Conservation (phyloP, 2,113 vertebrate genomes). For the Alligator mississippiensis region DNA sequence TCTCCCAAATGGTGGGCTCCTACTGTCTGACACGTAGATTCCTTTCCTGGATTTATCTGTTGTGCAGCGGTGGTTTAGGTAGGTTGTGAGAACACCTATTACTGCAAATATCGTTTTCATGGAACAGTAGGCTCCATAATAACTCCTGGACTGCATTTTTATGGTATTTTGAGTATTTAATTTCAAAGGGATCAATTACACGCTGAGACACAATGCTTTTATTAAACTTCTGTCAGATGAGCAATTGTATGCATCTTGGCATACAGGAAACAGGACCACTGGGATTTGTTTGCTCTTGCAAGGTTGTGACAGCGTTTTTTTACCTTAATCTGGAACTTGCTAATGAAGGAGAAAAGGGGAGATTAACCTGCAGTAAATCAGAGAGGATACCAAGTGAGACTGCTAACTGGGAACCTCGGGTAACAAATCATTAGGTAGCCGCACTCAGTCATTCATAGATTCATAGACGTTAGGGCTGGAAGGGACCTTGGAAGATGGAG, state of each 20-base stretch:
- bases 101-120: background rate
- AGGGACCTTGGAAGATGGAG: too few species aligned
- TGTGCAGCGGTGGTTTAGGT: background rate
- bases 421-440: background rate
- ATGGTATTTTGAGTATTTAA: background rate
- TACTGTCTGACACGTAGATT: background rate
- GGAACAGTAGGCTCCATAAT: background rate
- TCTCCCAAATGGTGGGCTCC: background rate
- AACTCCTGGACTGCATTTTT: background rate
- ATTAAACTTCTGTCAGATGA: background rate
- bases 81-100: background rate
- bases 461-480: too few species aligned
- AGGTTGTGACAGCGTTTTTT: background rate
- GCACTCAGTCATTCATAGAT: background rate
- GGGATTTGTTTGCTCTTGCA: background rate
- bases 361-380: background rate
- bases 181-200: background rate
- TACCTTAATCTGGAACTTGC: background rate
- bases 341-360: background rate
- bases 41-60: background rate
- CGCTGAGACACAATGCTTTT: background rate
- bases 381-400: too few species aligned
- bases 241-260: background rate
- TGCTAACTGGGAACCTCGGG: background rate
- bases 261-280: background rate